Evolutionary conservation across 2,113 vertebrate genomes (phyloP).

Genomic region (Aptenodytes patagonicus): DNA sequence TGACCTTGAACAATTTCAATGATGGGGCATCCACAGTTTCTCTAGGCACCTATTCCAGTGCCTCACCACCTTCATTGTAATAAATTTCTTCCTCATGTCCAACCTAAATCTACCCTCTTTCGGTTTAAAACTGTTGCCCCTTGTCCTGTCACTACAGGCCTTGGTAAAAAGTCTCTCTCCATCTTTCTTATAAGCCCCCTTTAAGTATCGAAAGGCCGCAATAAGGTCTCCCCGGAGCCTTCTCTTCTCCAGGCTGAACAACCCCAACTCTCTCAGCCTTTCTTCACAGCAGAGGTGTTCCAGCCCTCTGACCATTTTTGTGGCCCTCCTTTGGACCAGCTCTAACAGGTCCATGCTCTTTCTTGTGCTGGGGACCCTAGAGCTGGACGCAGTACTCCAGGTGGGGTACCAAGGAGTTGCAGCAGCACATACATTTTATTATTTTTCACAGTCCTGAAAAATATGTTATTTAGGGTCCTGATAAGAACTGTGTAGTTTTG

Average conservation of each 20-base stretch:
- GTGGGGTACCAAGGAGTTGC: not conserved
- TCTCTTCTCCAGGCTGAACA: not conserved
- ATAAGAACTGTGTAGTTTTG: not conserved
- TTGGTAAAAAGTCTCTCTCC: not conserved
- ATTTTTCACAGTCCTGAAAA: not conserved
- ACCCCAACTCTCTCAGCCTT: not conserved
- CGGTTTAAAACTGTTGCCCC: not conserved
- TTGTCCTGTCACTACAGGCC: not conserved
- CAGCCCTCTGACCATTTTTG: not conserved
- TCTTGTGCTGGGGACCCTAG: not conserved
- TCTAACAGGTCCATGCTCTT: not conserved
- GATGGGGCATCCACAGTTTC: not conserved
- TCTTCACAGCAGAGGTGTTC: not conserved
- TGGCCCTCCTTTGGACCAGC: not conserved
- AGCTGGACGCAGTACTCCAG: not conserved
- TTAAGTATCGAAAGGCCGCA: accelerated
- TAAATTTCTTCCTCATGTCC: not conserved
- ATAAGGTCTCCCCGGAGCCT: accelerated
- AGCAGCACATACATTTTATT: not conserved
- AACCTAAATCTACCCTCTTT: not conserved
- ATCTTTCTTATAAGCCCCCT: not conserved
- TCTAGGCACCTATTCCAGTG: not conserved
- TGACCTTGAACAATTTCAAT: not conserved
- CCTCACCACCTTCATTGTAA: not conserved
- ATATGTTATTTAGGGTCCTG: not conserved